A percentile compares a stretch with the other conserved stretches of the same genome.
Conservation (phyloP, 2,797 vertebrate genomes). For the Fistularia commersonii region DNA sequence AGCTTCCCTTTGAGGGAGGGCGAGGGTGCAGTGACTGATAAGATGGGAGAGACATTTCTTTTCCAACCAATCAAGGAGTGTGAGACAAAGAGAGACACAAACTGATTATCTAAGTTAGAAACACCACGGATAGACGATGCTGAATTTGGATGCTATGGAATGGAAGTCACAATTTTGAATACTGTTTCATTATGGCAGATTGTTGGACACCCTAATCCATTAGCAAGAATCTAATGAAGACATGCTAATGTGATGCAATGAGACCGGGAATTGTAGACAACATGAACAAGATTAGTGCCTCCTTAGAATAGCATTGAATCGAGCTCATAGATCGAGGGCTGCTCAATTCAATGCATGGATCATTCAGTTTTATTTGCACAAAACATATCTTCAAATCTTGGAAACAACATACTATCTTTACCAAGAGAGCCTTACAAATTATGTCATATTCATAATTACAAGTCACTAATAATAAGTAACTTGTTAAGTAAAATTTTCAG, state of each 20-base stretch:
- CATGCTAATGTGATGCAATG: constrained; percentile 20
- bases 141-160: not conserved
- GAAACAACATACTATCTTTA: too few relatives aligned
- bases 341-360: too few relatives aligned
- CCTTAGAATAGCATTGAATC: constrained; percentile 12
- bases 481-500: too few relatives aligned
- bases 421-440: too few relatives aligned
- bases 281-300: constrained; percentile 15
- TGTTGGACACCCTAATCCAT: constrained; percentile 1
- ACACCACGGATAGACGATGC: constrained; percentile 11
- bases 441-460: too few relatives aligned
- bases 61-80: constrained; percentile 26
- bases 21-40: constrained; percentile 67
- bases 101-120: constrained; percentile 19
- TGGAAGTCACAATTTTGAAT: not conserved
- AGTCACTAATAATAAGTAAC: too few relatives aligned
- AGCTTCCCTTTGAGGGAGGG: constrained; percentile 66
- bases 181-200: too few relatives aligned
- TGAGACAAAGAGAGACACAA: not conserved
- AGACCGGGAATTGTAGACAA: constrained; percentile 36
- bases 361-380: too few relatives aligned
- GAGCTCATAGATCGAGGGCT: too few relatives aligned
- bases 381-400: too few relatives aligned
- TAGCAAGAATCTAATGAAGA: constrained; percentile 38
- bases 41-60: constrained; percentile 61